A percentile compares a stretch with the other conserved stretches of the same genome.
Evolutionary conservation across 2,797 vertebrate species (phyloP).

Genomic region (Merluccius polli): DNA sequence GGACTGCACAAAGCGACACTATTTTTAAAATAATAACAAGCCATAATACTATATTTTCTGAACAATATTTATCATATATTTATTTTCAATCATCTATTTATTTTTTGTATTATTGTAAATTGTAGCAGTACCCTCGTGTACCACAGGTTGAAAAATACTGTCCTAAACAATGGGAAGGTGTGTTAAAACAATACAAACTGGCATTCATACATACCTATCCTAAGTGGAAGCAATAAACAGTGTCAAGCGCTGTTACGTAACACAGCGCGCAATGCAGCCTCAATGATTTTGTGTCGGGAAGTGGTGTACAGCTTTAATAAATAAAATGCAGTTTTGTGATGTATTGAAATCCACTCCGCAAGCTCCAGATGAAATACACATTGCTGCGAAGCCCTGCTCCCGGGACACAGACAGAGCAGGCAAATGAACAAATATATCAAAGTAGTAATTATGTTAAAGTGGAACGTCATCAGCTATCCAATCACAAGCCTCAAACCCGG

Average conservation of each 20-base stretch:
- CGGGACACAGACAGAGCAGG: background rate
- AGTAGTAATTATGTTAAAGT: background rate
- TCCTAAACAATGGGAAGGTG: background rate
- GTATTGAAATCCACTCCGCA: background rate
- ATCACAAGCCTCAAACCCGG: background rate
- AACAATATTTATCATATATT: no score
- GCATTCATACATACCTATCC: background rate
- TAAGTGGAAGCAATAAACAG: background rate
- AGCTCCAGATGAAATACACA: background rate
- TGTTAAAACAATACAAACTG: background rate
- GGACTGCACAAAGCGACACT: no score
- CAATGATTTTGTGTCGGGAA: background rate
- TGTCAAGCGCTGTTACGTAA: background rate
- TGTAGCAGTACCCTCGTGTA: no score
- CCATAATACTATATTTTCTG: no score
- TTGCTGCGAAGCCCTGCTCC: background rate
- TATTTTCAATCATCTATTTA: no score
- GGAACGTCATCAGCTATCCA: no score
- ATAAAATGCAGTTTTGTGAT: background rate
- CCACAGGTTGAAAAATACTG: no score
- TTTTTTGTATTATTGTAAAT: no score
- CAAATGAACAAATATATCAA: background rate
- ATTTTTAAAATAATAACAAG: no score
- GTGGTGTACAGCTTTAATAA: background rate
- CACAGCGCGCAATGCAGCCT: background rate